Evolutionary conservation across 2,113 vertebrate genomes (phyloP), one percentile per base, ranked within the genome.

Genomic region (Brevimyrus niger): DNA sequence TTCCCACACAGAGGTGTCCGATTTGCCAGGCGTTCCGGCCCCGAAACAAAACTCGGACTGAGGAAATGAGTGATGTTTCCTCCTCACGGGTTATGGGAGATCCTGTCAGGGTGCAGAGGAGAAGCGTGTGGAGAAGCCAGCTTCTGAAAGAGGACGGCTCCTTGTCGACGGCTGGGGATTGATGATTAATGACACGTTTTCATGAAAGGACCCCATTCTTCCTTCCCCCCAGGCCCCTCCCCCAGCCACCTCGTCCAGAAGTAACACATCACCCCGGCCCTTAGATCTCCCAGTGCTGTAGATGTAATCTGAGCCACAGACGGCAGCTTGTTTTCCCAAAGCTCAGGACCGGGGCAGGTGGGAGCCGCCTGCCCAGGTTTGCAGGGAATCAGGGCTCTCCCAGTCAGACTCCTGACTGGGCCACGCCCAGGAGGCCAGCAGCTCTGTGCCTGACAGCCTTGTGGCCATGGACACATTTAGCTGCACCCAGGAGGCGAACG

Each of bases 311-410:
- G 53, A 88, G 76, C 90, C 19, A 31, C 55, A 69, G 46, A 55
- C 38, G 27, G 47, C 51, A 58, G 19, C 88, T 84, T 84, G 53
- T 88, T 90, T 90, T 31, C 27, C 23, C 27, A 15, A 48, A 44
- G 55, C 80, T 83, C 53, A 48, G 76, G 88, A 90, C 44, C 53
- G 38, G 44, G 83, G 88, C 69, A 83, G 89, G 89, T 88, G 65
- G n/a, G 83, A 50, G n/a, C 73, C 15, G 5, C 31, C 73, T 15
- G 35, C 73, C 31, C 19, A 15, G 19, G 73, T 42, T 76, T 38
- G 35, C 35, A 76, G 31, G 69, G 27, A 76, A 38, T 42, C 3
- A 4, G 35, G 69, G 69, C 31, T 73, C 61, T 3, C 2, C 10
- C 19, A 58, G 53, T 58, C 17, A 6, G 53, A 7, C 53, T 21